Evolutionary conservation across 2,797 vertebrate species (phyloP).

Genomic region (Threskiornis aethiopicus): DNA sequence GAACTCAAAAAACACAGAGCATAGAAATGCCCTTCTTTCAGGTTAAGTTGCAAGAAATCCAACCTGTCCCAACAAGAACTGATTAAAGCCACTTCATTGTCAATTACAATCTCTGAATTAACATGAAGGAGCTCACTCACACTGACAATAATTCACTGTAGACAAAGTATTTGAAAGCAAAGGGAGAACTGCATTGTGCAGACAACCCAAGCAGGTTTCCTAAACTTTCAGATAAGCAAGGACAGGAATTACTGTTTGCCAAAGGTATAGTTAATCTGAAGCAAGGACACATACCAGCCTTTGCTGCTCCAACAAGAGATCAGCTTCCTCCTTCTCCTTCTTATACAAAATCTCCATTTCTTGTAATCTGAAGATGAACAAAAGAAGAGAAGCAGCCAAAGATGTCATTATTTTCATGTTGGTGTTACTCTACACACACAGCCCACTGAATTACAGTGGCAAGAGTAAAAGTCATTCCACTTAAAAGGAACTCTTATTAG

Average conservation of each 20-base stretch:
- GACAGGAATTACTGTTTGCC: slow-evolving; percentile 36
- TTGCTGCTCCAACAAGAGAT: slow-evolving; percentile 97
- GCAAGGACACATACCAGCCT: slow-evolving; percentile 87
- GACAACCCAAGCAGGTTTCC: slow-evolving; percentile 40
- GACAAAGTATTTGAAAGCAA: slow-evolving; percentile 31
- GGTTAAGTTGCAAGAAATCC: neutral
- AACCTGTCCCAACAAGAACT: neutral
- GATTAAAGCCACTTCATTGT: neutral
- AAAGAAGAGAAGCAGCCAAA: neutral
- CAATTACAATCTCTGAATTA: neutral
- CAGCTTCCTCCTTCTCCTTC: slow-evolving; percentile 98
- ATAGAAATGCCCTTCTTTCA: slow-evolving; percentile 1
- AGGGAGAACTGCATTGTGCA: slow-evolving; percentile 37
- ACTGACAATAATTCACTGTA: neutral
- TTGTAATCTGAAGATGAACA: slow-evolving; percentile 83
- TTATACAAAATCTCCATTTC: slow-evolving; percentile 99
- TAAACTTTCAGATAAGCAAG: slow-evolving; percentile 38
- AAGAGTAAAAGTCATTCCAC: neutral
- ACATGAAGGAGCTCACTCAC: neutral
- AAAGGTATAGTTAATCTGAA: slow-evolving; percentile 31
- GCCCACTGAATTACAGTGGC: neutral
- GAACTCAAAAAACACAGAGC: slow-evolving; percentile 22
- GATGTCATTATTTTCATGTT: neutral
- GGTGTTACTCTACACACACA: neutral
- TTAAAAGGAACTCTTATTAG: neutral